Percentiles rank a stretch among this genome's conserved stretches.
These are phyloP conservation scores for Laothoe populi DNA, from an alignment of 2,888 invertebrate genomes.

Conservation along the genomic window DNA sequence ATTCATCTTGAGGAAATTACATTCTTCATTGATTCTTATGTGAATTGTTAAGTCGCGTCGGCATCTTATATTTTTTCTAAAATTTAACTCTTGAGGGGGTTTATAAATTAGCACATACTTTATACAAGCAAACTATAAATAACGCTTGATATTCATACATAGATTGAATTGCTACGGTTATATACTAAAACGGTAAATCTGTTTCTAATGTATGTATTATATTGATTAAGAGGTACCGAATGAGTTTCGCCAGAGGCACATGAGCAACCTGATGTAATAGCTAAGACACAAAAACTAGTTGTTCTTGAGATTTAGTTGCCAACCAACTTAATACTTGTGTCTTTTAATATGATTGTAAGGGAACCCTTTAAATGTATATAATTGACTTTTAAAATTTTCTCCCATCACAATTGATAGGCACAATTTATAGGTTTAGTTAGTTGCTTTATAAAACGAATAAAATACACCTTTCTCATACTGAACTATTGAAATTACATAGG, in stretches of 20 bases:
- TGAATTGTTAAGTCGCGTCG: too few relatives aligned
- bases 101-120: neutral
- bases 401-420: neutral
- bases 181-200: too few relatives aligned
- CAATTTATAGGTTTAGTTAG: neutral
- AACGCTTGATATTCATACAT: too few relatives aligned
- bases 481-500: too few relatives aligned
- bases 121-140: neutral
- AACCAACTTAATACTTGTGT: conserved; percentile 39
- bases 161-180: neutral
- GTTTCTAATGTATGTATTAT: conserved; percentile 10
- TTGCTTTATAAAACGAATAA: too few relatives aligned
- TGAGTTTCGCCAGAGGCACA: conserved; percentile 46
- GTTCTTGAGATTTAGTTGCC: conserved; percentile 63
- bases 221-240: conserved; percentile 35
- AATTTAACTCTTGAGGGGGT: too few relatives aligned
- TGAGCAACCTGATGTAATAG: conserved; percentile 57
- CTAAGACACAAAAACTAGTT: conserved; percentile 66
- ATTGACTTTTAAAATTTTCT: neutral
- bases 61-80: too few relatives aligned
- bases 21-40: too few relatives aligned
- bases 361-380: conserved; percentile 17
- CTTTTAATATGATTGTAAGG: conserved; percentile 14
- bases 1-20: neutral
- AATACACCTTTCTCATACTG: too few relatives aligned